These are phyloP conservation scores for Leptodactylus fallax DNA, from an alignment of 2,797 vertebrate genomes.

Conservation along the genomic window DNA sequence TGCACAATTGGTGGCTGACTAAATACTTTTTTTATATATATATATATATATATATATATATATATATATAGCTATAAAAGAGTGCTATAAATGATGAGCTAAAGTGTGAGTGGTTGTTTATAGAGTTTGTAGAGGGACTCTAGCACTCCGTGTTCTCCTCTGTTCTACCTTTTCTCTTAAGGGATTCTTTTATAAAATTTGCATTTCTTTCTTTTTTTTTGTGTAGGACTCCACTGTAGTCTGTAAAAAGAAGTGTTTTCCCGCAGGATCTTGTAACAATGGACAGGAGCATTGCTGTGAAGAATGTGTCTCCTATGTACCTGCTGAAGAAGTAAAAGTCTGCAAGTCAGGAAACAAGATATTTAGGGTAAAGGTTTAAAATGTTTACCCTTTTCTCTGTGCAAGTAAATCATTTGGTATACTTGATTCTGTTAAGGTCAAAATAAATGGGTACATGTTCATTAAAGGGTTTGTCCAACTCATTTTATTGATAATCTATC, in stretches of 20 bases:
- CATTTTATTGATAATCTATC: no score
- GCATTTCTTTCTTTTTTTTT: slow-evolving; percentile 48
- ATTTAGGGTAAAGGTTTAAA: slow-evolving; percentile 82
- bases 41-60: no score
- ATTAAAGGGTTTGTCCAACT: no score
- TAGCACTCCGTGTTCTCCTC: no score
- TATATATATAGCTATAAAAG: no score
- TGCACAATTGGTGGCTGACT: no score
- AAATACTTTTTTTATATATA: no score
- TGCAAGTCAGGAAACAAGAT: slow-evolving; percentile 92
- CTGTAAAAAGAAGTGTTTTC: slow-evolving; percentile 87
- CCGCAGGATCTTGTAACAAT: slow-evolving; percentile 78
- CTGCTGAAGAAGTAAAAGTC: slow-evolving; percentile 86
- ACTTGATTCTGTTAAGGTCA: not conserved
- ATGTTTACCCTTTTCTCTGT: not conserved
- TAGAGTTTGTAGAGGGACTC: no score
- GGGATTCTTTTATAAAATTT: not conserved
- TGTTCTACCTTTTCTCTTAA: no score
- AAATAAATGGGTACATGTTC: no score
- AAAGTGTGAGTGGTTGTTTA: no score
- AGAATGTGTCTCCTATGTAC: slow-evolving; percentile 85
- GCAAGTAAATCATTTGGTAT: not conserved
- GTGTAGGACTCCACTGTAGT: slow-evolving; percentile 92
- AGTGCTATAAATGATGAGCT: no score
- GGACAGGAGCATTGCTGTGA: slow-evolving; percentile 81